Conservation (phyloP, 2,888 invertebrate species). For the Athrips mouffetella region DNA sequence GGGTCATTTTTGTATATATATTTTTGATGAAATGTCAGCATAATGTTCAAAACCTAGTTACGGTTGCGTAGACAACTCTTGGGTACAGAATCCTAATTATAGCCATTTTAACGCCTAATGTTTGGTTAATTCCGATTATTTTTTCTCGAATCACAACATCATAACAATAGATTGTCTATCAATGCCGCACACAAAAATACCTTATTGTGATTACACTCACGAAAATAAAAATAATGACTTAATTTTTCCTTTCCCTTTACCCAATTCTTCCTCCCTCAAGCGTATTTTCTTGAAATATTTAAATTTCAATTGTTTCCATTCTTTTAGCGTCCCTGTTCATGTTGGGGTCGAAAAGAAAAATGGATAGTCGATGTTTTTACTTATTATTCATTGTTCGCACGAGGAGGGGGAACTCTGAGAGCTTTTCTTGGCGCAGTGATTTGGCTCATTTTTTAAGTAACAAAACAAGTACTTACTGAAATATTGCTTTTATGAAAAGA, state of each 20-base stretch:
- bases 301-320: constrained; percentile 71
- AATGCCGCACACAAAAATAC: not conserved
- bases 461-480: constrained; percentile 60
- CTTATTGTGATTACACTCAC: not conserved
- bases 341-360: constrained; percentile 64
- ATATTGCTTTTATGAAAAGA: constrained; percentile 43
- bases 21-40: too few species aligned
- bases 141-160: too few species aligned
- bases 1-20: too few species aligned
- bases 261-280: constrained; percentile 42
- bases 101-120: too few species aligned
- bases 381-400: constrained; percentile 72
- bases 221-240: constrained; percentile 15
- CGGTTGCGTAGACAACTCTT: too few species aligned
- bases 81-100: too few species aligned
- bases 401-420: constrained; percentile 32
- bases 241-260: constrained; percentile 21
- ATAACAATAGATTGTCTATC: too few species aligned
- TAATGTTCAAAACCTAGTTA: too few species aligned
- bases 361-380: constrained; percentile 68
- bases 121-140: too few species aligned
- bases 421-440: constrained; percentile 62
- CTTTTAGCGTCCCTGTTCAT: constrained; percentile 54
- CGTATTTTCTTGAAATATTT: constrained; percentile 61
- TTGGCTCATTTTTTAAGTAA: constrained; percentile 70